Evolutionary conservation across 2,797 vertebrate genomes (phyloP).

Genomic region (Taeniopygia guttata): DNA sequence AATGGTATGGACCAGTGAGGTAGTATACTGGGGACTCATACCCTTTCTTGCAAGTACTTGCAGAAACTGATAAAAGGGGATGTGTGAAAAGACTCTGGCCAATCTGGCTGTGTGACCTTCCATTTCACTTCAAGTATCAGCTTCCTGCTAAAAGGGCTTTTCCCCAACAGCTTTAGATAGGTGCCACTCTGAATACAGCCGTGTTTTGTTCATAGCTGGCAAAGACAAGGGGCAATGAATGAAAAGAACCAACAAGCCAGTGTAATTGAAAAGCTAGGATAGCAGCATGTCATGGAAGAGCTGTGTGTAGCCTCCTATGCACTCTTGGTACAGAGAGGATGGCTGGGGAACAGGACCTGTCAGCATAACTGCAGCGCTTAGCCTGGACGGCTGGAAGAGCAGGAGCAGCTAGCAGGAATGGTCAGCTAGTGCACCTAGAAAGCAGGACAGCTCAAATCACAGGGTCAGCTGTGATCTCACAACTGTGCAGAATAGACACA

Average conservation of each 20-base stretch:
- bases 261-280: not conserved
- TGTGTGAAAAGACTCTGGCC: not conserved
- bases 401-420: not conserved
- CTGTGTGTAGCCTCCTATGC: not conserved
- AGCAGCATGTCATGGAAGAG: not conserved
- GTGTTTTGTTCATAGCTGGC: not conserved
- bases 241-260: not conserved
- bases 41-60: not conserved
- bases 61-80: not conserved
- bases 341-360: not conserved
- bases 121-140: not conserved
- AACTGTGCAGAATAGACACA: not conserved
- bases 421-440: not conserved
- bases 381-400: not conserved
- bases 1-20: not conserved
- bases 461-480: not conserved
- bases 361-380: not conserved
- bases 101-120: not conserved
- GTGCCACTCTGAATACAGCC: not conserved
- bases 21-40: not conserved
- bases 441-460: not conserved
- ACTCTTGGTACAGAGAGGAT: not conserved
- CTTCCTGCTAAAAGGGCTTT: not conserved
- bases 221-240: not conserved
- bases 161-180: not conserved